phyloP scores from a whole-genome alignment of 2,113 vertebrate species.

The Sorex araneus region DNA sequence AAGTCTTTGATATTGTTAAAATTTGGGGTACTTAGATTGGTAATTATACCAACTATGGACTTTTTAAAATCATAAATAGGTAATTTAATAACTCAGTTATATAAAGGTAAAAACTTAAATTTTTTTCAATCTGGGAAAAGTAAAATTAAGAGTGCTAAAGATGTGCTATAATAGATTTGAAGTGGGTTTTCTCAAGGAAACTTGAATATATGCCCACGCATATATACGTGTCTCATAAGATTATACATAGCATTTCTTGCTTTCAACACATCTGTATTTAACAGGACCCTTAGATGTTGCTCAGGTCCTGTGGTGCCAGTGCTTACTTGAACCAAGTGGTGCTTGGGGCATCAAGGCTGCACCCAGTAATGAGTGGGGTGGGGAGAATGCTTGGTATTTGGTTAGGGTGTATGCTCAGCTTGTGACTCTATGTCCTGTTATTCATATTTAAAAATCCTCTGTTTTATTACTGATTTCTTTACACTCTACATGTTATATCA shows the following conservation, averaged over 20 bases:
- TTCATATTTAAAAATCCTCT: no score
- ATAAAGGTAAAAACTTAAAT: not conserved
- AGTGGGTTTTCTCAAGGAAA: not conserved
- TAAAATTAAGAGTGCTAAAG: slow-evolving; percentile 38
- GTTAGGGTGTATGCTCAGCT: no score
- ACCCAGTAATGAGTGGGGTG: no score
- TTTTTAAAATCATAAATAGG: no score
- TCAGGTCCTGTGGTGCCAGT: no score
- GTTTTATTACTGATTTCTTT: no score
- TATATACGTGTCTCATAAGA: not conserved
- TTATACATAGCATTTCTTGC: not conserved
- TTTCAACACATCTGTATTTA: not conserved
- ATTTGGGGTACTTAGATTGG: slow-evolving; percentile 19
- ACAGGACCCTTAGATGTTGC: no score
- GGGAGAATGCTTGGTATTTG: no score
- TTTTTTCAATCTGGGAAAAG: not conserved
- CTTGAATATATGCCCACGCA: not conserved
- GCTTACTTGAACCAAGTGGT: no score
- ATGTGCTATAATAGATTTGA: slow-evolving; percentile 13
- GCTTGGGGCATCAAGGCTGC: no score
- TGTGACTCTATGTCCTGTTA: no score
- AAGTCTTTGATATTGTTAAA: slow-evolving; percentile 22
- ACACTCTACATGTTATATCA: no score
- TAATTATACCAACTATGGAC: not conserved
- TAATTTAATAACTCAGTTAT: not conserved